These are phyloP conservation scores for Triplophysa dalaica DNA, from an alignment of 2,113 vertebrate genomes.

Conservation along the genomic window DNA sequence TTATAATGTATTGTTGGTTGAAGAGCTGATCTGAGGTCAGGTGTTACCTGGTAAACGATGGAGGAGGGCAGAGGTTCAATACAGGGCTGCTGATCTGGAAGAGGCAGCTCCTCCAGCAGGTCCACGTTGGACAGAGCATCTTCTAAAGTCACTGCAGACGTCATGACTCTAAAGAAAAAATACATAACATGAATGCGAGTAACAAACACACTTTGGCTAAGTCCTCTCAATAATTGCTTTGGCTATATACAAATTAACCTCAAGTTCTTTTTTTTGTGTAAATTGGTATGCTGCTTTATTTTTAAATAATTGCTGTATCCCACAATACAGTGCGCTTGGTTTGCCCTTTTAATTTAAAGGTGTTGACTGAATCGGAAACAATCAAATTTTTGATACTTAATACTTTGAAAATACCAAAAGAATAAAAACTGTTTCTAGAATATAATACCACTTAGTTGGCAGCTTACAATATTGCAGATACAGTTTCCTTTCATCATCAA, in stretches of 20 bases:
- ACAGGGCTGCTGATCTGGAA: slow-evolving; percentile 96
- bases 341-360: too few species aligned
- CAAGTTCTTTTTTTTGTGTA: too few species aligned
- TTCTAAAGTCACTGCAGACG: slow-evolving; percentile 92
- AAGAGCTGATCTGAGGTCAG: not conserved
- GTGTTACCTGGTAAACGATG: slow-evolving; percentile 88
- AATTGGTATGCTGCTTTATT: too few species aligned
- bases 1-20: not conserved
- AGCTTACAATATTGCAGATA: too few species aligned
- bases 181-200: not conserved
- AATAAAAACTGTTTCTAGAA: too few species aligned
- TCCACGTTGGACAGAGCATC: slow-evolving; percentile 98
- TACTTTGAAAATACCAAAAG: too few species aligned
- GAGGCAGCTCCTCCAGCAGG: slow-evolving; percentile 93
- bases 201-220: not conserved
- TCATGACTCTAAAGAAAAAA: slow-evolving; percentile 74
- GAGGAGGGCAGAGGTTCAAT: slow-evolving; percentile 96
- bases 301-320: too few species aligned
- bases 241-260: not conserved
- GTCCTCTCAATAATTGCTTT: not conserved
- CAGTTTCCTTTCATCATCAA: too few species aligned
- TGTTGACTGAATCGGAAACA: too few species aligned
- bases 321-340: too few species aligned
- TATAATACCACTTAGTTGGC: too few species aligned
- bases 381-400: too few species aligned